Percentiles rank a stretch among this genome's conserved stretches.
Evolutionary conservation across 2,888 invertebrate genomes (phyloP).

Genomic region (Aspidiotus destructor): DNA sequence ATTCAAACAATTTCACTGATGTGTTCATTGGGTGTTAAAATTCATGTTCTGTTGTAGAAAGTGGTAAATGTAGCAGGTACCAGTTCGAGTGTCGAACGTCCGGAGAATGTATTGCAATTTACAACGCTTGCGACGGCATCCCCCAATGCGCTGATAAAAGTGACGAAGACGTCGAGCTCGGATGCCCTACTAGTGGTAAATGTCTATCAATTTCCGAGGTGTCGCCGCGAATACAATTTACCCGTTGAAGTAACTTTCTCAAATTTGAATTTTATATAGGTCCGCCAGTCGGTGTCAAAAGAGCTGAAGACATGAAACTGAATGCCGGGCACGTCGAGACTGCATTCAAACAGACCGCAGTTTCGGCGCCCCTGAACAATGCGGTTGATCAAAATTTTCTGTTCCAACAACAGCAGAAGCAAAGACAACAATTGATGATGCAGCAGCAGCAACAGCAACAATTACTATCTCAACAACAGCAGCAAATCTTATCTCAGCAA

Average conservation of each 20-base stretch:
- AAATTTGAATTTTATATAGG: no score
- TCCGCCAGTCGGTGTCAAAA: no score
- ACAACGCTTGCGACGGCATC: conserved; percentile 90
- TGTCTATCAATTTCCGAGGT: no score
- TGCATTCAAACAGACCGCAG: no score
- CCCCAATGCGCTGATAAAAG: conserved; percentile 84
- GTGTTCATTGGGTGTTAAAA: not conserved
- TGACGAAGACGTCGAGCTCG: conserved; percentile 78
- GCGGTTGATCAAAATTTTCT: not conserved
- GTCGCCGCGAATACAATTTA: no score
- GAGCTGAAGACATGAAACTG: no score
- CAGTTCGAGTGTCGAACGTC: conserved; percentile 75
- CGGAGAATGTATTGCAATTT: conserved; percentile 85
- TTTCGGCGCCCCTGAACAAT: no score
- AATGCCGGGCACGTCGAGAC: no score
- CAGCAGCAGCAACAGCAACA: not conserved
- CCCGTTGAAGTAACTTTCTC: no score
- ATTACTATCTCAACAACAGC: not conserved
- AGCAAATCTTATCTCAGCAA: not conserved
- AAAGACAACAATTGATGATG: not conserved
- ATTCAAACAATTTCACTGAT: not conserved
- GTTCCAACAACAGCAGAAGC: not conserved
- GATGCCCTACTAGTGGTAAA: conserved; percentile 50
- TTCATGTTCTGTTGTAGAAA: conserved; percentile 37
- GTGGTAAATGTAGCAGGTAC: conserved; percentile 62